A percentile compares a stretch with the other conserved stretches of the same genome.
phyloP scores from a whole-genome alignment of 2,113 vertebrate genomes.

The Panthera leo region DNA sequence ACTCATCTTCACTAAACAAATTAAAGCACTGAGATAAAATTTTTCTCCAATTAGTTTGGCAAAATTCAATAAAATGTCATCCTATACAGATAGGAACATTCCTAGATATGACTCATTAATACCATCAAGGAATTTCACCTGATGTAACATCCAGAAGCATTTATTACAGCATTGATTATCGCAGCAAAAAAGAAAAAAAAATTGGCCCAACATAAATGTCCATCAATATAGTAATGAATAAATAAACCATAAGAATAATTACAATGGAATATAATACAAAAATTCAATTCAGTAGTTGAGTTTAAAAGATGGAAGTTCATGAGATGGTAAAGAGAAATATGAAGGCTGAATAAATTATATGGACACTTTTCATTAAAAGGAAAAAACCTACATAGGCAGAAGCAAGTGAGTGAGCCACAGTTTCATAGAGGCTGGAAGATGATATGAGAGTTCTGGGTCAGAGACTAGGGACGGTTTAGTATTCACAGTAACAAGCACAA shows the following conservation, averaged over 20 bases:
- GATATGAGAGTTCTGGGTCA: background rate
- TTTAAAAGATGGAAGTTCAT: background rate
- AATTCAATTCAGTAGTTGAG: background rate
- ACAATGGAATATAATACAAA: background rate
- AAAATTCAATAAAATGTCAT: background rate
- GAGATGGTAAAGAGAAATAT: background rate
- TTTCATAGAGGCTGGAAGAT: background rate
- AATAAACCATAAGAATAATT: background rate
- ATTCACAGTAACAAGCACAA: background rate
- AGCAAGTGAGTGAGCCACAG: background rate
- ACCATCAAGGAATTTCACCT: slow-evolving; percentile 9
- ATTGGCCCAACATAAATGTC: background rate
- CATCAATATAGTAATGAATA: background rate
- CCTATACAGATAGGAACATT: background rate
- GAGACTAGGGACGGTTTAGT: background rate
- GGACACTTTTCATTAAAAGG: background rate
- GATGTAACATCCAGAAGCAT: background rate
- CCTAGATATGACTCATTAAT: background rate
- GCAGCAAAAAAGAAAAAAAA: background rate
- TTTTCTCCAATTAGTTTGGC: background rate
- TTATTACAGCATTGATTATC: background rate
- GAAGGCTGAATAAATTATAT: background rate
- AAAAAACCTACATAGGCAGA: background rate
- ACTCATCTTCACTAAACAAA: background rate
- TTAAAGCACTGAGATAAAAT: background rate